Evolutionary conservation across 2,797 vertebrate genomes (phyloP).

Genomic region (Chiroxiphia lanceolata): DNA sequence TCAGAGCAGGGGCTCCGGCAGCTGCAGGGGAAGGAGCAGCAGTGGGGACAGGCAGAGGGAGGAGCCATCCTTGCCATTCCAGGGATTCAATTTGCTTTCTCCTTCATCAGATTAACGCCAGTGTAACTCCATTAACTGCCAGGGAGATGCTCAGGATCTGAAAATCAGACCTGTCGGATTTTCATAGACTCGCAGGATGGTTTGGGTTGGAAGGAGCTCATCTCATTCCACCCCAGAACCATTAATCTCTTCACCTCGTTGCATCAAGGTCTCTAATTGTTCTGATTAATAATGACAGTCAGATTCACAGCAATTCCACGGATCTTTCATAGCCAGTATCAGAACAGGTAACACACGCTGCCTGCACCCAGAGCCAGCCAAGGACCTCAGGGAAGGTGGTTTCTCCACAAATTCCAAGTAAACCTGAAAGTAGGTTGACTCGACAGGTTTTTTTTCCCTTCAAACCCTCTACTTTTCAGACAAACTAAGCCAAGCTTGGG

Average conservation of each 20-base stretch:
- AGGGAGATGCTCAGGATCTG: background rate
- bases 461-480: background rate
- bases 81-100: background rate
- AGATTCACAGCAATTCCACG: background rate
- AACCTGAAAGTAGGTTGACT: background rate
- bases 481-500: background rate
- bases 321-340: background rate
- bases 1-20: background rate
- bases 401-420: background rate
- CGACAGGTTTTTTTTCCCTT: background rate
- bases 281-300: background rate
- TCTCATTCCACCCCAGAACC: background rate
- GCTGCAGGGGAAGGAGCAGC: background rate
- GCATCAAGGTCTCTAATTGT: background rate
- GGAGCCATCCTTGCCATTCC: background rate
- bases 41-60: background rate
- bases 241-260: background rate
- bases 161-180: background rate
- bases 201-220: background rate
- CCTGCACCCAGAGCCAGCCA: background rate
- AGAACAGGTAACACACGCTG: background rate
- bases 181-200: background rate
- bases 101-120: conserved; percentile 8
- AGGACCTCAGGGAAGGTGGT: background rate
- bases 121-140: background rate